Base-by-base conservation (phyloP, 2,888 invertebrate genomes). In the Aphidius colemani region DNA sequence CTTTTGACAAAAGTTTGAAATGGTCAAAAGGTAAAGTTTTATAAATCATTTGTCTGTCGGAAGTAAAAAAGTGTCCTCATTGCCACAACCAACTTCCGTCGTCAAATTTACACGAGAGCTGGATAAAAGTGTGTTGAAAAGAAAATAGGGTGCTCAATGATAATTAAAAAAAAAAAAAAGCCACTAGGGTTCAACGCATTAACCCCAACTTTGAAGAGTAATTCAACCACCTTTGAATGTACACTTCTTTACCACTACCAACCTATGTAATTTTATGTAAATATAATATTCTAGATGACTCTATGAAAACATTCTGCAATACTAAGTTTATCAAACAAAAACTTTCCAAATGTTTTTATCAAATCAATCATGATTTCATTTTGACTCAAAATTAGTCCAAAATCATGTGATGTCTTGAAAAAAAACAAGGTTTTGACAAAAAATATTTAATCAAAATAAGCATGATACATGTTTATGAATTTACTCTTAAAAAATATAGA, bases 281-380 rank as follows among this genome's bases (percentile, higher is more conserved):
- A 39, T 9, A 39, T n/a, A 40, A 2, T 40, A 39, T 30, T 51
- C 13, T 9, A 10, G 45, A 18, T 30, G 18, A 45, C 41, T 53
- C 56, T 56, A 13, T 45, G 48, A 50, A 61, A n/a, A 53, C 55
- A 59, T 51, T 67, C 50, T 57, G 59, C 61, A 58, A 64, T 56
- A 53, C 63, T 57, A 57, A 67, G 65, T 72, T 75, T 74, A 72
- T 77, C 74, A 74, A 77, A 78, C 72, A 71, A 72, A 74, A 77
- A 78, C 77, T 76, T 75, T 71, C 69, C 53, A 53, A 66, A 62
- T 69, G 70, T 71, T 76, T 74, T 76, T 77, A 69, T 70, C 68
- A 69, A 76, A 78, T 78, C 77, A 78, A 78, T 76, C 72, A 76
- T 71, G 64, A 74, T 72, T 71, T 76, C 78, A 70, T 73, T 68